These are phyloP conservation scores for Schizaphis graminum DNA, from an alignment of 2,888 invertebrate species.

Conservation along the genomic window DNA sequence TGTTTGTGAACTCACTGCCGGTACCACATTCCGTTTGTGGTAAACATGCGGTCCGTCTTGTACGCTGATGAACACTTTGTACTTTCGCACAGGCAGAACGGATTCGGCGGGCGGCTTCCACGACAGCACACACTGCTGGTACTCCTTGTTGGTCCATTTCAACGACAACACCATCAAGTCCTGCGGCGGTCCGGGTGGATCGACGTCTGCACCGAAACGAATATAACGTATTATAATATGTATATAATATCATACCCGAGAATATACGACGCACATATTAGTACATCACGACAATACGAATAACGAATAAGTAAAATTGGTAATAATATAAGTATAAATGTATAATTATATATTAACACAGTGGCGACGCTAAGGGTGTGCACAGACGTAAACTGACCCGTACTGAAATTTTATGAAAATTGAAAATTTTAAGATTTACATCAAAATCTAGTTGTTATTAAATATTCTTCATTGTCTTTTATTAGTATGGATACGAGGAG, in stretches of 20 bases:
- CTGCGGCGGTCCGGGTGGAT: conserved; percentile 77
- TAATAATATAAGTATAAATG: too few relatives aligned
- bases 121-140: conserved; percentile 75
- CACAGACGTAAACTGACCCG: too few relatives aligned
- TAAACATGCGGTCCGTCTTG: conserved; percentile 72
- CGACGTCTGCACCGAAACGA: conserved; percentile 72
- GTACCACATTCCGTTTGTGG: conserved; percentile 70
- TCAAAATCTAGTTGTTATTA: too few relatives aligned
- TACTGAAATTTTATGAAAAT: too few relatives aligned
- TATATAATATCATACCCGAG: neutral
- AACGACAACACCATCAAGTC: conserved; percentile 75
- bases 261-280: neutral
- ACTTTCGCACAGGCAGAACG: conserved; percentile 80
- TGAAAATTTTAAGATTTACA: too few relatives aligned
- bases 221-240: neutral
- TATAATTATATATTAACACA: too few relatives aligned
- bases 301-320: too few relatives aligned
- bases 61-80: conserved; percentile 83
- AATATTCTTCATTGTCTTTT: too few relatives aligned
- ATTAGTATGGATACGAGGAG: too few relatives aligned
- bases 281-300: neutral
- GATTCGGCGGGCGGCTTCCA: conserved; percentile 80
- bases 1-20: conserved; percentile 50
- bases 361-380: too few relatives aligned
- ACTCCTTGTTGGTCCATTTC: conserved; percentile 70